Conservation (phyloP, 92 coral and sea anemone species). For the Epizoanthus illoricatus region DNA sequence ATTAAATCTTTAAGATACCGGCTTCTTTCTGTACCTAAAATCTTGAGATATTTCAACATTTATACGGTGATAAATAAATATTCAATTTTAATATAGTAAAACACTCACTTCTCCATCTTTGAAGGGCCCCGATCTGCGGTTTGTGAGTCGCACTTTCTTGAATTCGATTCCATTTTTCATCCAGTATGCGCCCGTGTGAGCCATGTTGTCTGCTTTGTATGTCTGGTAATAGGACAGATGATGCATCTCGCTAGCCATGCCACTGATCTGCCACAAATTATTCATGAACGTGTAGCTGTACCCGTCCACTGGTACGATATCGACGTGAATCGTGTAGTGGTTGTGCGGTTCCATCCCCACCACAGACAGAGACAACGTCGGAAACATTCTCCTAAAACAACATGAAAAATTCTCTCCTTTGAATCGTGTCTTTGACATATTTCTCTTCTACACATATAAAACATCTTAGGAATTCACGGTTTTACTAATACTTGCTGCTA, state of each 20-base stretch:
- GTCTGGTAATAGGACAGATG: conserved; percentile 75
- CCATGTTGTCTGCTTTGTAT: conserved; percentile 77
- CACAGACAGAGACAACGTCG: conserved; percentile 74
- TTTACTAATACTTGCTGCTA: background rate
- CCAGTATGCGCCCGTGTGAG: conserved; percentile 83
- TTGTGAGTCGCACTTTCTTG: conserved; percentile 78
- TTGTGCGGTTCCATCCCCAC: conserved; percentile 77
- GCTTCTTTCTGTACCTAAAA: background rate
- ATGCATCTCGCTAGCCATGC: conserved; percentile 78
- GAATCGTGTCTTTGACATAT: background rate
- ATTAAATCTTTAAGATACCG: background rate
- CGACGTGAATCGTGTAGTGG: conserved; percentile 72
- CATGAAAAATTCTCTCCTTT: no score
- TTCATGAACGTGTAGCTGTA: conserved; percentile 81
- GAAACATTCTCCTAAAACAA: conserved; percentile 74
- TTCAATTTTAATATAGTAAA: no score
- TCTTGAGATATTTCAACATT: background rate
- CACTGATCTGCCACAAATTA: conserved; percentile 82
- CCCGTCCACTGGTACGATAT: conserved; percentile 77
- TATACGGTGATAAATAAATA: no score
- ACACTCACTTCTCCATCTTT: conserved; percentile 79
- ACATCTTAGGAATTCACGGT: background rate
- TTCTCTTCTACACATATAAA: background rate
- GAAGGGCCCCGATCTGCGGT: conserved; percentile 70
- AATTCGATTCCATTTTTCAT: conserved; percentile 92